Conservation (phyloP, 2,888 invertebrate species). For the Tineola bisselliella region DNA sequence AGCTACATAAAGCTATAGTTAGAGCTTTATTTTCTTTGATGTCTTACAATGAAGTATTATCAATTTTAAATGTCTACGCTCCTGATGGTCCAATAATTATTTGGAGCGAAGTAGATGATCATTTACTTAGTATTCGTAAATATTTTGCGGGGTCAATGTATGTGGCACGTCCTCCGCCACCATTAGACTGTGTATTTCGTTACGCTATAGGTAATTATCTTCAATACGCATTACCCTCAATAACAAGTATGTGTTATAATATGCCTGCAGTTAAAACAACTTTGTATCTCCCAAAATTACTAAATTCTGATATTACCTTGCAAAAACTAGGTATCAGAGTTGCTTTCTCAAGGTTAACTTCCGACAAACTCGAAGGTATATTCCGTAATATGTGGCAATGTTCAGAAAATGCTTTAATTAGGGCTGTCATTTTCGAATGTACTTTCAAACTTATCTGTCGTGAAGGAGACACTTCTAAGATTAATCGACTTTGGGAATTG, state of each 20-base stretch:
- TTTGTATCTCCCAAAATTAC: background rate
- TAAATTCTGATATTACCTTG: constrained; percentile 25
- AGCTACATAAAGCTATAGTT: constrained; percentile 26
- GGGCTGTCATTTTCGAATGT: constrained; percentile 37
- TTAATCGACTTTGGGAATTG: constrained; percentile 30
- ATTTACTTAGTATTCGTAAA: constrained; percentile 33
- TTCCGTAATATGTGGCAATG: constrained; percentile 34
- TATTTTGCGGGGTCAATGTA: constrained; percentile 46
- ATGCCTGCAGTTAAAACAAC: constrained; percentile 16
- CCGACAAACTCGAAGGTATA: constrained; percentile 27
- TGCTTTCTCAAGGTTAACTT: constrained; percentile 31
- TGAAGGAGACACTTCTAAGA: constrained; percentile 28
- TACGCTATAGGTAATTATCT: constrained; percentile 48
- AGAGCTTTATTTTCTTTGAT: constrained; percentile 35
- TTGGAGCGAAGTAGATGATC: constrained; percentile 34
- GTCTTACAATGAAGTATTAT: constrained; percentile 23
- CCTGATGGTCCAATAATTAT: constrained; percentile 36
- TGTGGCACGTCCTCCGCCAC: constrained; percentile 38
- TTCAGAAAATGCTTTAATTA: constrained; percentile 36
- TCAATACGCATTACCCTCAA: constrained; percentile 40
- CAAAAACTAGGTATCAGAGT: constrained; percentile 46
- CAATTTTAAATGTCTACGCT: constrained; percentile 32
- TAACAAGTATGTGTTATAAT: constrained; percentile 40
- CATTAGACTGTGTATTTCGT: constrained; percentile 30
- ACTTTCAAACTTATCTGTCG: constrained; percentile 32